phyloP scores from a whole-genome alignment of 2,113 vertebrate genomes.

The Numida meleagris region DNA sequence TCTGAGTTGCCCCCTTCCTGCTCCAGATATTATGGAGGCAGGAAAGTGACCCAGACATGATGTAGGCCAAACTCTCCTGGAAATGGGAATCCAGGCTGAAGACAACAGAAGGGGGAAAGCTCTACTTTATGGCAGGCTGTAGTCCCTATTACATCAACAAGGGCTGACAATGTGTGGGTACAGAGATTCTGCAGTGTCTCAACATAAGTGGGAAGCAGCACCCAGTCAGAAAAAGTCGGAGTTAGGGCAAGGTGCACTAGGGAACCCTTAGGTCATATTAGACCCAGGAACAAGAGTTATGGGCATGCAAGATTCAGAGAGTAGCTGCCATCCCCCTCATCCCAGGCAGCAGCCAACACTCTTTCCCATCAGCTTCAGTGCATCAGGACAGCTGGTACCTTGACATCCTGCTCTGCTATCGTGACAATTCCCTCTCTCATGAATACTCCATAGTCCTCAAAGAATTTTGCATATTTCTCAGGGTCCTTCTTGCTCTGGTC shows the following conservation, averaged over 20 bases:
- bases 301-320: fast-evolving
- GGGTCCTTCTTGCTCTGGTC: conserved; percentile 97
- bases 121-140: background rate
- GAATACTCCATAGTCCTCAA: conserved; percentile 94
- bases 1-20: background rate
- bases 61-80: background rate
- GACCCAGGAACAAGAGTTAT: background rate
- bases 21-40: background rate
- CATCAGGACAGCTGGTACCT: conserved; percentile 75
- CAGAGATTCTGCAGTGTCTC: background rate
- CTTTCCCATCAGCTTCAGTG: background rate
- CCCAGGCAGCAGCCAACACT: background rate
- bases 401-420: conserved; percentile 90
- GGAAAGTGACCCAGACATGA: background rate
- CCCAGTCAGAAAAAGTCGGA: background rate
- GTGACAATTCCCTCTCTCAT: conserved; percentile 97
- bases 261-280: background rate
- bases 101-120: background rate
- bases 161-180: background rate
- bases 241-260: background rate
- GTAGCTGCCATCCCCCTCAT: background rate
- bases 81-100: background rate
- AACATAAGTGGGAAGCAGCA: background rate
- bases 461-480: conserved; percentile 93
- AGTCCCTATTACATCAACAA: background rate